Evolutionary conservation across 2,888 invertebrate species (phyloP).

Genomic region (Stegophylla sp.): DNA sequence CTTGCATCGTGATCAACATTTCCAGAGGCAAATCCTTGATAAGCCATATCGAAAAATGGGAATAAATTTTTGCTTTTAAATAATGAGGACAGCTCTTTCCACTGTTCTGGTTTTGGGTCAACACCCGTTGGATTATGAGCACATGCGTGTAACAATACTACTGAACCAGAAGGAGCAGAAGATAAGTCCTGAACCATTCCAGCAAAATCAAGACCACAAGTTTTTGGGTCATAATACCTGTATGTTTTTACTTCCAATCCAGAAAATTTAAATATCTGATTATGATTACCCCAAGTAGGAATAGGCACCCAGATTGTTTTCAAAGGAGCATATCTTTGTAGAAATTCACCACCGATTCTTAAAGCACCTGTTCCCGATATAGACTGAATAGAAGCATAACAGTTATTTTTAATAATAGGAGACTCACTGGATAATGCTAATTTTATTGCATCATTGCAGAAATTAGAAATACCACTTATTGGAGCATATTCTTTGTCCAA

Average conservation of each 20-base stretch:
- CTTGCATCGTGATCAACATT: constrained; percentile 84
- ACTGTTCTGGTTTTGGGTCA: constrained; percentile 85
- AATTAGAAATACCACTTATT: constrained; percentile 85
- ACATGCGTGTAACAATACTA: constrained; percentile 93
- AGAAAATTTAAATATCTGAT: constrained; percentile 88
- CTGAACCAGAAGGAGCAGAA: constrained; percentile 90
- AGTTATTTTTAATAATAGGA: constrained; percentile 11
- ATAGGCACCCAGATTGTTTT: constrained; percentile 87
- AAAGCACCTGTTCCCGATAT: constrained; percentile 97
- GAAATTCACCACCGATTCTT: constrained; percentile 88
- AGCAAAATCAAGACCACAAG: constrained; percentile 89
- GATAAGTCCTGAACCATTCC: constrained; percentile 86
- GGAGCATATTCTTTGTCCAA: constrained; percentile 95
- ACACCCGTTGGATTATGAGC: constrained; percentile 98
- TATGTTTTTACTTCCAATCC: constrained; percentile 87
- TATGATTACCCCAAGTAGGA: constrained; percentile 99
- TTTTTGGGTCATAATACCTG: constrained; percentile 91
- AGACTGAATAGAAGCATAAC: constrained; percentile 74
- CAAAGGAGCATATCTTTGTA: constrained; percentile 78
- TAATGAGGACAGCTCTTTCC: constrained; percentile 83
- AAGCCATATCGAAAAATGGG: constrained; percentile 98
- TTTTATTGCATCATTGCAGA: constrained; percentile 81
- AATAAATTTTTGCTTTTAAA: constrained; percentile 82
- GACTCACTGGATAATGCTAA: constrained; percentile 73
- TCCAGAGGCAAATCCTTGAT: constrained; percentile 93